Evolutionary conservation across 2,888 invertebrate genomes (phyloP).

Genomic region (Dichetophora obliterata): DNA sequence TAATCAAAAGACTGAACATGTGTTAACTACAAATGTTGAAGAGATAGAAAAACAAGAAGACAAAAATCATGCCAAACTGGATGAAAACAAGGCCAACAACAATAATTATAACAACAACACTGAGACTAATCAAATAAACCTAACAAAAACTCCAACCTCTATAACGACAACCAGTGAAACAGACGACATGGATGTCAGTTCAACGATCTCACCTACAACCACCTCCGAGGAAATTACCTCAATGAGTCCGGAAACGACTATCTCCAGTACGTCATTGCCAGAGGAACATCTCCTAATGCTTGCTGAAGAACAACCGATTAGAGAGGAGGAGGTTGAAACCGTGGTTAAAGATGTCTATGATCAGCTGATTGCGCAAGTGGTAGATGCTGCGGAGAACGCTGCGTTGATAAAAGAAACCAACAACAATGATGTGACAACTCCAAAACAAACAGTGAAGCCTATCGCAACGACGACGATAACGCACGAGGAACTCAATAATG

Average conservation of each 20-base stretch:
- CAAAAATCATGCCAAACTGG: neutral
- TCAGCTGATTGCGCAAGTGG: constrained; percentile 65
- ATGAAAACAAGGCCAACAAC: constrained; percentile 58
- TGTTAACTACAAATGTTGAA: constrained; percentile 51
- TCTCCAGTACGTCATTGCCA: constrained; percentile 51
- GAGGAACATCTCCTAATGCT: constrained; percentile 49
- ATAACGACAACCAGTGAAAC: constrained; percentile 32
- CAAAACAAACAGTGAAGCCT: neutral
- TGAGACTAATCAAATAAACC: constrained; percentile 42
- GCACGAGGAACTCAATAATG: constrained; percentile 7
- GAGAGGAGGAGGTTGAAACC: constrained; percentile 47
- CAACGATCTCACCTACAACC: constrained; percentile 52
- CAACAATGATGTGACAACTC: constrained; percentile 51
- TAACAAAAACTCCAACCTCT: constrained; percentile 36
- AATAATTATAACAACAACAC: constrained; percentile 60
- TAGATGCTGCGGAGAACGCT: constrained; percentile 50
- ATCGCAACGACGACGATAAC: neutral
- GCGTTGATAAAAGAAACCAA: constrained; percentile 51
- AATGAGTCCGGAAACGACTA: constrained; percentile 54
- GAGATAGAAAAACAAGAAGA: too few species aligned
- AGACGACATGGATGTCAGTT: constrained; percentile 53
- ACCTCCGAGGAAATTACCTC: constrained; percentile 56
- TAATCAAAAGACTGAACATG: constrained; percentile 68
- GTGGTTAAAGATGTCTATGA: constrained; percentile 64
- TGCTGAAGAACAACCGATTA: constrained; percentile 46